Evolutionary conservation across 1,140 invertebrate genomes (phyloP).

Genomic region (Eulimnadia texana): DNA sequence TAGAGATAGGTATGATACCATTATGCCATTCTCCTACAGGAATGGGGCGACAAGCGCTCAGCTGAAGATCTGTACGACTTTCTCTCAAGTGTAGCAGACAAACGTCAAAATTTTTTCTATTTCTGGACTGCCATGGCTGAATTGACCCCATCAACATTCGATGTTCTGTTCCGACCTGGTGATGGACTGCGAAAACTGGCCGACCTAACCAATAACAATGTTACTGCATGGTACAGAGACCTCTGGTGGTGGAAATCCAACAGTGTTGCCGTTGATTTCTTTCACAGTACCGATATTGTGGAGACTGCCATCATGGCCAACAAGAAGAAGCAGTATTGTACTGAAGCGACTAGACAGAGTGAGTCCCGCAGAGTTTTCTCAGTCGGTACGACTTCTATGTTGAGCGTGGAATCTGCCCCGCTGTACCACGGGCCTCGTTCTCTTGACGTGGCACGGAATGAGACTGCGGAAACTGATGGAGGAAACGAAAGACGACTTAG

Average conservation of each 20-base stretch:
- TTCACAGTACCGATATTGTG: constrained; percentile 57
- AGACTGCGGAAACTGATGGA: too few species aligned
- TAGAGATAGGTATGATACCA: too few species aligned
- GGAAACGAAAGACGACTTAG: too few species aligned
- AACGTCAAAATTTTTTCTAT: constrained; percentile 27
- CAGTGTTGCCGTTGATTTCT: constrained; percentile 60
- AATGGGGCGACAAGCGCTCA: constrained; percentile 46
- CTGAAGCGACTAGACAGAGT: background rate
- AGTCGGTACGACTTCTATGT: too few species aligned
- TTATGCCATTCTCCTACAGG: too few species aligned
- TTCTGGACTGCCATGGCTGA: constrained; percentile 67
- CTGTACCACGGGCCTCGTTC: background rate
- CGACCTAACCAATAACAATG: constrained; percentile 46
- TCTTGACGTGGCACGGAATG: too few species aligned
- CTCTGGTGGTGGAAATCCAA: constrained; percentile 50
- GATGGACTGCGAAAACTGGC: constrained; percentile 51
- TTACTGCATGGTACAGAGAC: constrained; percentile 46
- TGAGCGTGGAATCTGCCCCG: background rate
- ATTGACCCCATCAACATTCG: constrained; percentile 51
- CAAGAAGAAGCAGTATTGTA: constrained; percentile 15
- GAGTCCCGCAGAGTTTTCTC: background rate
- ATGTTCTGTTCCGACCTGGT: constrained; percentile 43
- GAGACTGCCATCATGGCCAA: constrained; percentile 48
- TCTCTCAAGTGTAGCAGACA: constrained; percentile 35
- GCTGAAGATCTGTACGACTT: constrained; percentile 36